phyloP scores from a whole-genome alignment of 1,140 invertebrate species.

The Drosophila azteca region DNA sequence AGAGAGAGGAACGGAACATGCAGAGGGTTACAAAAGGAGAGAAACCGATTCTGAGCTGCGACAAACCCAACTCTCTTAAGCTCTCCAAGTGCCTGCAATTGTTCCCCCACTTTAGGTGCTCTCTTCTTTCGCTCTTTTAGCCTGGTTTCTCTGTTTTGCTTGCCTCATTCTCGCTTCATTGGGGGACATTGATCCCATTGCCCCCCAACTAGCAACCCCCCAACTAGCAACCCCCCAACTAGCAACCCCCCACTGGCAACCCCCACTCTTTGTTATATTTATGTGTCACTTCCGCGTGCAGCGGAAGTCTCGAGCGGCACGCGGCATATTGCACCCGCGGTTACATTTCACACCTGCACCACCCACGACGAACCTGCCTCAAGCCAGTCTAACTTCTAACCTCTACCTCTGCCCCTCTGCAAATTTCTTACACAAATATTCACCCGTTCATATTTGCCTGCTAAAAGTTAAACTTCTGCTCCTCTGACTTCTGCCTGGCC shows the following conservation, averaged over 20 bases:
- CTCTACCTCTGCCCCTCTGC: constrained; percentile 12
- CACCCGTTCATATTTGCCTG: neutral
- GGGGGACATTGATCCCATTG: constrained; percentile 78
- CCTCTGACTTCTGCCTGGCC: neutral
- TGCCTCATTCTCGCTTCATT: constrained; percentile 66
- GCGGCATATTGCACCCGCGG: constrained; percentile 20
- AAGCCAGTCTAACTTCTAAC: too few species aligned
- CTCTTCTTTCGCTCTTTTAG: constrained; percentile 13
- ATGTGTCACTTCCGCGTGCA: constrained; percentile 49
- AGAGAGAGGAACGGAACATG: neutral
- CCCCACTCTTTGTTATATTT: constrained; percentile 6
- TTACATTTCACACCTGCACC: constrained; percentile 28
- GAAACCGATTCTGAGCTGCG: constrained; percentile 16
- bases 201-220: constrained; percentile 10
- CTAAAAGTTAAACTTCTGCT: constrained; percentile 12
- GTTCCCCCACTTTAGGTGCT: neutral
- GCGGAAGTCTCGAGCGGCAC: constrained; percentile 45
- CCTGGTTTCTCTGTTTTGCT: constrained; percentile 66
- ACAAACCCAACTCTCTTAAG: constrained; percentile 18
- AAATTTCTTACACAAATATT: constrained; percentile 47
- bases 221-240: constrained; percentile 2
- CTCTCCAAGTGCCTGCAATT: neutral
- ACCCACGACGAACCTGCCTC: neutral
- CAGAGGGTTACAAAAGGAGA: neutral
- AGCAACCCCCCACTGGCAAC: constrained; percentile 11